Base-by-base conservation (phyloP, 2,888 invertebrate genomes). In the Caenorhabditis uteleia region DNA sequence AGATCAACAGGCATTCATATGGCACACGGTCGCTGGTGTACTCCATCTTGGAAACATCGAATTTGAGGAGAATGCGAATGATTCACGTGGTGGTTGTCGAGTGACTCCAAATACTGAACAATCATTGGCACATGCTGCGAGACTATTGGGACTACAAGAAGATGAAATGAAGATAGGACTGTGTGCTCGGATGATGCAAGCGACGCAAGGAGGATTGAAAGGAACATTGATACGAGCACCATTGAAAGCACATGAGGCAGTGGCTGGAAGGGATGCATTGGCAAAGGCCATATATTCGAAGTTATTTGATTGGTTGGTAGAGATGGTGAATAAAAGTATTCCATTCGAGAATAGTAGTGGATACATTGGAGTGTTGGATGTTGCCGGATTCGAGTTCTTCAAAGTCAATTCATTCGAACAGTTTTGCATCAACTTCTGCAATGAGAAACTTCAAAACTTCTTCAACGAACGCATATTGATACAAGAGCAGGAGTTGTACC, bases 351-450 rank as follows among this genome's bases (percentile, higher is more conserved):
- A 90, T 0, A 93, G 93, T 1, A 89, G 90, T 58, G 91, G 91
- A 83, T 98, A 94, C 84, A 95, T 98, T 82, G 97, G 95, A 20
- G 93, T 98, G 0, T 86, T 97, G 65, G 97, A 97, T 86, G 98
- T 97, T 78, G 97, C 97, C 68, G 97, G 97, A 1, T 97, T 98
- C 85, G 90, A 91, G 84, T 91, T 90, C 83, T 91, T 91, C 84
- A 89, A 89, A 49, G 88, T 89, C 7, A 91, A 91, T 84, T 90
- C 90, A 79, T 91, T 91, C 84, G 90, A 90, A 68, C 91, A 91
- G 85, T 95, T 98, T 86, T 97, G 95, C 86, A 98, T 98, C 78
- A 98, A 98, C 86, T 98, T 95, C 85, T 97, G 97, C 86, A 98
- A 98, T 85, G 97, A 98, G 85, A 98, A 97, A 83, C 87, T 98